Evolutionary conservation across 2,113 vertebrate genomes (phyloP).

Genomic region (Strix uralensis): DNA sequence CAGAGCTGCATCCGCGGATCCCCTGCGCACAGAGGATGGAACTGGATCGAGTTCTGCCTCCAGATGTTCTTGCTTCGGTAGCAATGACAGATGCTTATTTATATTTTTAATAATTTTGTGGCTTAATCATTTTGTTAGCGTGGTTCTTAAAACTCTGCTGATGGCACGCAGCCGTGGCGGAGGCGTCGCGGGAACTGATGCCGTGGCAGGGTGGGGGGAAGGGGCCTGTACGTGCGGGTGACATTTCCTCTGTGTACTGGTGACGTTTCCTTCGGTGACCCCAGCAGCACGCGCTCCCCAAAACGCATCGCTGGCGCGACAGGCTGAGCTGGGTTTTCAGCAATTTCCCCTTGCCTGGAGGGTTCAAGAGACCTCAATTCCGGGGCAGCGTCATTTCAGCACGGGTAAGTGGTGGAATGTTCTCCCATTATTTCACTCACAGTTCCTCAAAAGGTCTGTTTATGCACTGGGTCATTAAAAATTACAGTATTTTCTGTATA

Average conservation of each 20-base stretch:
- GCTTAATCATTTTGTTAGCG: neutral
- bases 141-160: neutral
- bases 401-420: neutral
- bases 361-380: neutral
- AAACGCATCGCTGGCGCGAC: accelerated
- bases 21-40: neutral
- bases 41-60: neutral
- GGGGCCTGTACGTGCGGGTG: accelerated
- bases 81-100: neutral
- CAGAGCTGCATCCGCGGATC: neutral
- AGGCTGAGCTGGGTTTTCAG: neutral
- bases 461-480: neutral
- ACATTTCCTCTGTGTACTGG: too few species aligned
- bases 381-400: neutral
- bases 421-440: neutral
- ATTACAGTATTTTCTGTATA: neutral
- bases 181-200: neutral
- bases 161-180: accelerated
- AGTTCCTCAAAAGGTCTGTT: neutral
- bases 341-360: neutral
- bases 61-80: neutral
- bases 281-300: neutral
- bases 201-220: neutral
- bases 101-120: neutral
- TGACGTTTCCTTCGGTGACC: neutral